Evolutionary conservation across 2,113 vertebrate species (phyloP).

Genomic region (Eupsittula cactorum): DNA sequence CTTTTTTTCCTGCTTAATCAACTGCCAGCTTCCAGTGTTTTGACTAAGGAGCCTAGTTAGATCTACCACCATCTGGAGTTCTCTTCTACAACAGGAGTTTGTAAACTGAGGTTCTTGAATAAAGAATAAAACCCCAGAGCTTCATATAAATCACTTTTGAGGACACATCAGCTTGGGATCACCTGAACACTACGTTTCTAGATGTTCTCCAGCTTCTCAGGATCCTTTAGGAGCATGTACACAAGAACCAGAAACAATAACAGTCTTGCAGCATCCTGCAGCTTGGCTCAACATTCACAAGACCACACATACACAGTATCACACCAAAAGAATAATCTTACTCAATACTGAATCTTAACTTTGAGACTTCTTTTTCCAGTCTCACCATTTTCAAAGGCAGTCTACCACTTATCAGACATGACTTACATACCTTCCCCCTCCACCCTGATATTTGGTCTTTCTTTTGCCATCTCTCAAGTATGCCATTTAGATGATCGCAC

Average conservation of each 20-base stretch:
- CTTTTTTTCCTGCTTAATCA: background rate
- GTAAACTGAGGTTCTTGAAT: background rate
- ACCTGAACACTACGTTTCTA: background rate
- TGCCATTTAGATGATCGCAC: background rate
- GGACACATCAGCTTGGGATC: background rate
- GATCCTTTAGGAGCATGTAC: background rate
- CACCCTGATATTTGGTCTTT: background rate
- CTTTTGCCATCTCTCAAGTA: background rate
- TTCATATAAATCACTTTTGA: background rate
- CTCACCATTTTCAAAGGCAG: background rate
- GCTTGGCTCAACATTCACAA: background rate
- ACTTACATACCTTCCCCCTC: background rate
- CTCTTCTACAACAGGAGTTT: background rate
- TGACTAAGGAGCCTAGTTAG: background rate
- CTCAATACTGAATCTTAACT: background rate
- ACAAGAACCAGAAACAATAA: background rate
- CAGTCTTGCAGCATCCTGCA: background rate
- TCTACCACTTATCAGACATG: background rate
- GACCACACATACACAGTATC: background rate
- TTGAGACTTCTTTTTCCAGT: background rate
- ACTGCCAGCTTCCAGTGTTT: background rate
- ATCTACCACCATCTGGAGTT: background rate
- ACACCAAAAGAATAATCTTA: background rate
- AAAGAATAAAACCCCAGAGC: background rate
- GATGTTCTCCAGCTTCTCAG: background rate